Evolutionary conservation across 2,888 invertebrate species (phyloP).

Genomic region (Folsomia manolachei): DNA sequence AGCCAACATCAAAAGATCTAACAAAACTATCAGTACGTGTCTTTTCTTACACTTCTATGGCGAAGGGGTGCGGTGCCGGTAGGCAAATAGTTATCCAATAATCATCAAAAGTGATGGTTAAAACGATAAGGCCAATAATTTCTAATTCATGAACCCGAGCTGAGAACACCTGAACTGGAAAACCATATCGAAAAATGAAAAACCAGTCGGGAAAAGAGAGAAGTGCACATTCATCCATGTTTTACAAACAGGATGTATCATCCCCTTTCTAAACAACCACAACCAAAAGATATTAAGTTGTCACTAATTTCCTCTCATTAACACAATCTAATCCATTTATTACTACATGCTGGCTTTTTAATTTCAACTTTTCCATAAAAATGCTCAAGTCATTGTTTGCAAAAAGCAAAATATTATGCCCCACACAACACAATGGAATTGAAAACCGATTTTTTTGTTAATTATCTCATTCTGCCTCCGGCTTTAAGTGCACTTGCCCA

Average conservation of each 20-base stretch:
- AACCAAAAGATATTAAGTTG: too few species aligned
- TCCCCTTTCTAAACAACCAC: too few species aligned
- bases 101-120: not conserved
- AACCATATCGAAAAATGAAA: not conserved
- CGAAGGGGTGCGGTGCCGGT: not conserved
- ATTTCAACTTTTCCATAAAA: not conserved
- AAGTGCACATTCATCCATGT: too few species aligned
- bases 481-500: too few species aligned
- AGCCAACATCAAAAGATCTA: not conserved
- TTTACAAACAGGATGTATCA: too few species aligned
- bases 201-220: not conserved
- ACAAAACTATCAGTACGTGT: too few species aligned
- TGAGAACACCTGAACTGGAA: not conserved
- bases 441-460: not conserved
- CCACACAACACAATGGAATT: too few species aligned
- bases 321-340: not conserved
- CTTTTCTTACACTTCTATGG: too few species aligned
- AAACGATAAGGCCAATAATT: not conserved
- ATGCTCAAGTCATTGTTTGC: not conserved
- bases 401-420: too few species aligned
- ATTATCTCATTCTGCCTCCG: not conserved
- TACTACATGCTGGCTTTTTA: not conserved
- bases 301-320: slow-evolving; percentile 18
- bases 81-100: not conserved
- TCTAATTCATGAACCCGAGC: not conserved